A percentile compares a stretch with the other conserved stretches of the same genome.
Conservation (phyloP, 2,797 vertebrate genomes). For the Sebastolobus altivelis region DNA sequence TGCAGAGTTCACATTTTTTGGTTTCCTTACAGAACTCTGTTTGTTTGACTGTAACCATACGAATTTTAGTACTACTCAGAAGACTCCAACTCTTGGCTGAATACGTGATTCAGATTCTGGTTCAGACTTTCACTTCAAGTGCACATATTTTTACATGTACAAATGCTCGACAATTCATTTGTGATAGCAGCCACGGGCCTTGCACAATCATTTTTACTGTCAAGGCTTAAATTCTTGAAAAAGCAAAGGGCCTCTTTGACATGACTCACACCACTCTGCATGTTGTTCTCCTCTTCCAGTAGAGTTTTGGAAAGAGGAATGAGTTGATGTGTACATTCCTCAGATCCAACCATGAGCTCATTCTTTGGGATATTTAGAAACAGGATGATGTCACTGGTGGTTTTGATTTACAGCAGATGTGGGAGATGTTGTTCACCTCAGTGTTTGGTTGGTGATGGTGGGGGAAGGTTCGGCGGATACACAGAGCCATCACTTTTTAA, state of each 20-base stretch:
- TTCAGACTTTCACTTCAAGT: constrained; percentile 12
- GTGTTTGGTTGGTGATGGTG: constrained; percentile 11
- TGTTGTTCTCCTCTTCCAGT: constrained; percentile 32
- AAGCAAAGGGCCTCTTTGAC: constrained; percentile 21
- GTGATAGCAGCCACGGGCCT: not conserved
- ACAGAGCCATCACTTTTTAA: not conserved
- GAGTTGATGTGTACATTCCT: constrained; percentile 67
- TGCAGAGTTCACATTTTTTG: constrained; percentile 63
- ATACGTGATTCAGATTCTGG: constrained; percentile 14
- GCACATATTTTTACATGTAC: constrained; percentile 5
- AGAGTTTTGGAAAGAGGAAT: constrained; percentile 40
- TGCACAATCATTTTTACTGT: constrained; percentile 20
- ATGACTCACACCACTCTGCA: constrained; percentile 25
- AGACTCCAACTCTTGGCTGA: constrained; percentile 19
- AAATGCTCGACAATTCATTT: constrained; percentile 4
- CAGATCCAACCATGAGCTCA: constrained; percentile 69
- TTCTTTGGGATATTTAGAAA: constrained; percentile 66
- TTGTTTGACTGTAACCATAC: constrained; percentile 67
- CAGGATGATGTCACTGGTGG: constrained; percentile 65
- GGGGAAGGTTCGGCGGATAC: constrained; percentile 19
- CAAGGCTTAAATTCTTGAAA: constrained; percentile 18
- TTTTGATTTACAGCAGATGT: constrained; percentile 75
- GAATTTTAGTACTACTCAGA: constrained; percentile 31
- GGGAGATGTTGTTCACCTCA: constrained; percentile 50
- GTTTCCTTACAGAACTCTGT: constrained; percentile 53